Conservation (phyloP, 2,888 invertebrate genomes). For the Steinernema carpocapsae region DNA sequence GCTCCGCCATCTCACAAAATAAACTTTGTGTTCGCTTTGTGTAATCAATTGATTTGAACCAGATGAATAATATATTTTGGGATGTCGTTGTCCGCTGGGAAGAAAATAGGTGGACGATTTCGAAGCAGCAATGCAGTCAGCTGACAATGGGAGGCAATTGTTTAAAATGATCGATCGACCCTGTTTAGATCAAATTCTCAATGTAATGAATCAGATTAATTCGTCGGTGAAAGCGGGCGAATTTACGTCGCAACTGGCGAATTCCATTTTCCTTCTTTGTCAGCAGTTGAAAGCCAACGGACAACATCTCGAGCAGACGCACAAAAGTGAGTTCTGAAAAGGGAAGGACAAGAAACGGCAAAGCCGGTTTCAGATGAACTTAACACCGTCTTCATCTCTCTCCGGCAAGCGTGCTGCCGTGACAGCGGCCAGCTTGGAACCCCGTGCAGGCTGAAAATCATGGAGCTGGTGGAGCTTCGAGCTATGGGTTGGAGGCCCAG, state of each 20-base stretch:
- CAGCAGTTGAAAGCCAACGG: conserved; percentile 63
- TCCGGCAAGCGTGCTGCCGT: conserved; percentile 67
- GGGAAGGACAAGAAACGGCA: background rate
- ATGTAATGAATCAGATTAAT: conserved; percentile 62
- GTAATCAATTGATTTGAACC: too few relatives aligned
- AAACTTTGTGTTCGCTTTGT: too few relatives aligned
- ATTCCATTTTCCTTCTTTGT: conserved; percentile 62
- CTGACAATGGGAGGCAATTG: background rate
- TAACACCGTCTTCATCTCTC: conserved; percentile 65
- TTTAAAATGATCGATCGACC: conserved; percentile 4
- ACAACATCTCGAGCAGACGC: conserved; percentile 59
- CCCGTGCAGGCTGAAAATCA: conserved; percentile 83
- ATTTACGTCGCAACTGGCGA: conserved; percentile 61
- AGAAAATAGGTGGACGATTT: background rate
- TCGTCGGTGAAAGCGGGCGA: conserved; percentile 58
- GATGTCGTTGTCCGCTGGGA: too few relatives aligned
- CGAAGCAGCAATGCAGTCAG: background rate
- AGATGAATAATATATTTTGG: too few relatives aligned
- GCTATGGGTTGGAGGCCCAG: conserved; percentile 88
- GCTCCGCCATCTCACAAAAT: too few relatives aligned
- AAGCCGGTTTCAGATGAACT: conserved; percentile 57
- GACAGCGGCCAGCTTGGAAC: conserved; percentile 79
- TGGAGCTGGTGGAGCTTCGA: conserved; percentile 89
- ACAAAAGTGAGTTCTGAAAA: conserved; percentile 56
- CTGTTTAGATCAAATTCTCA: conserved; percentile 58